A percentile compares a stretch with the other conserved stretches of the same genome.
Conservation (phyloP, 1,140 invertebrate genomes). For the Platyscapa corneri region DNA sequence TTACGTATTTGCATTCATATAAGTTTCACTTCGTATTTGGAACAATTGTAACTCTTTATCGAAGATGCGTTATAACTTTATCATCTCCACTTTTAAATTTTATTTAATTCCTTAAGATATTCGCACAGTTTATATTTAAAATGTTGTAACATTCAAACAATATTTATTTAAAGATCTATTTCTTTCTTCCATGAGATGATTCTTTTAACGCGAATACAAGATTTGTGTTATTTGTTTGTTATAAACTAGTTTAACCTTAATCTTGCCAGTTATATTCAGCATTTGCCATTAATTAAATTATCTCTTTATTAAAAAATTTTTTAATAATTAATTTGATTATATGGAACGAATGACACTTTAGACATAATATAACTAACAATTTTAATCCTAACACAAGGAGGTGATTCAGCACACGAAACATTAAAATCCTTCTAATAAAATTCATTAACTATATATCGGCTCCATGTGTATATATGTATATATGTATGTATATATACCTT, state of each 20-base stretch:
- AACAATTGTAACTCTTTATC: not conserved
- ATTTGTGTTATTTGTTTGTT: no score
- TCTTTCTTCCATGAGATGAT: not conserved
- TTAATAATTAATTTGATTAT: no score
- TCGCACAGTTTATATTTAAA: not conserved
- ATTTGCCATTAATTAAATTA: no score
- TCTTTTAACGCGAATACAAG: not conserved
- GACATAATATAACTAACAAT: no score
- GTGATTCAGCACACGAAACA: not conserved
- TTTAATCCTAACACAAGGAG: not conserved
- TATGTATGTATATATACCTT: not conserved
- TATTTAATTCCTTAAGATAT: slow-evolving; percentile 15
- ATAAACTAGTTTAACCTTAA: no score
- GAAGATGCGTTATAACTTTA: not conserved
- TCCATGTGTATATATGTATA: no score
- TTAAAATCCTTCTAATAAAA: not conserved
- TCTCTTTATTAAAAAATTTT: no score
- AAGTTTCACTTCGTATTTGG: not conserved
- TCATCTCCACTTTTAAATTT: not conserved
- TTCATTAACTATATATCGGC: not conserved
- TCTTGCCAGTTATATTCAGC: no score
- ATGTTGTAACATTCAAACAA: not conserved
- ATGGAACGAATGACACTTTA: no score
- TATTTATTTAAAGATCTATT: not conserved
- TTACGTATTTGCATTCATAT: not conserved